Evolutionary conservation across 2,888 invertebrate genomes (phyloP).

Genomic region (Boloria selene): DNA sequence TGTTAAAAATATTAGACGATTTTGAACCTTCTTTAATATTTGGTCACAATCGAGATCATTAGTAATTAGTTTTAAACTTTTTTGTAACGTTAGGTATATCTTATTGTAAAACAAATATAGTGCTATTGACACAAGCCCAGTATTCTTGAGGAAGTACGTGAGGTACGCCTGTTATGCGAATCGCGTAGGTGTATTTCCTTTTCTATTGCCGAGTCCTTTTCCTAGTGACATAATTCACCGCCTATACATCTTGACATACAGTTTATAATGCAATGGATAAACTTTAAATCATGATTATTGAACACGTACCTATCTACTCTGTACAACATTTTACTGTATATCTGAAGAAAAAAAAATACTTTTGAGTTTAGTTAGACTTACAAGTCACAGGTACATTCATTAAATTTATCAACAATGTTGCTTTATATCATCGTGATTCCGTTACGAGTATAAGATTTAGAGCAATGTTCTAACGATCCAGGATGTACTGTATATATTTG

Average conservation of each 20-base stretch:
- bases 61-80: background rate
- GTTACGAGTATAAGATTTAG: conserved; percentile 63
- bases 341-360: too few species aligned
- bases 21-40: too few species aligned
- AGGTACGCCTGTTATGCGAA: conserved; percentile 37
- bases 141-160: conserved; percentile 42
- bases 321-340: background rate
- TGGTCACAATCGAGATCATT: too few species aligned
- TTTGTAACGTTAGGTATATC: background rate
- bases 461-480: conserved; percentile 62
- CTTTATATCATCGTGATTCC: conserved; percentile 50
- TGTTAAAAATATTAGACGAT: too few species aligned
- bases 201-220: conserved; percentile 41
- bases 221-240: conserved; percentile 45
- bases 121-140: conserved; percentile 25
- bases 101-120: conserved; percentile 23
- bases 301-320: background rate
- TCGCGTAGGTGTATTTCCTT: conserved; percentile 42
- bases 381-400: conserved; percentile 27
- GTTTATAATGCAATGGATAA: conserved; percentile 9
- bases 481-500: conserved; percentile 37
- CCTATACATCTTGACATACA: conserved; percentile 29
- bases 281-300: background rate
- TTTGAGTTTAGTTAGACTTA: too few species aligned
- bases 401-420: conserved; percentile 41